phyloP scores from a whole-genome alignment of 2,888 invertebrate genomes.

The Electrophaes corylata region DNA sequence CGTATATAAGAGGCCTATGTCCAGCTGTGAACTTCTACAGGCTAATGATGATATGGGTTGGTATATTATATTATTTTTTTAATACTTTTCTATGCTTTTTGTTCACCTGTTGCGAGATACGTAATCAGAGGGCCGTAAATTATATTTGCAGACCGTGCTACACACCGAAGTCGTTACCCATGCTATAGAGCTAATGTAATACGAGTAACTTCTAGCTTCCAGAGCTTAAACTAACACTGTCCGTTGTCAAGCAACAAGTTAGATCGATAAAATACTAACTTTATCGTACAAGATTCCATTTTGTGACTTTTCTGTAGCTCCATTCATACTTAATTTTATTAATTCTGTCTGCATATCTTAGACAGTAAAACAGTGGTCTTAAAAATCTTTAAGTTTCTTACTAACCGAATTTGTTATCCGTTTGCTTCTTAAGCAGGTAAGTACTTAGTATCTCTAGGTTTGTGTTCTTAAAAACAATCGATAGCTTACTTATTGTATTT shows the following conservation, averaged over 20 bases:
- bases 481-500: no score
- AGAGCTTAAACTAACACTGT: neutral
- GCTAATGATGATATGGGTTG: no score
- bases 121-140: no score
- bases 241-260: conserved; percentile 56
- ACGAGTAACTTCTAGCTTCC: neutral
- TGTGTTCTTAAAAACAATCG: no score
- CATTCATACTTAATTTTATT: conserved; percentile 1
- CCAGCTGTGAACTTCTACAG: no score
- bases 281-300: neutral
- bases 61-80: no score
- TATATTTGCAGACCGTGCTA: no score
- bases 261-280: conserved; percentile 50
- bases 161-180: no score
- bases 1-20: no score
- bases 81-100: no score
- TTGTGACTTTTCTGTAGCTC: neutral
- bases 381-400: neutral
- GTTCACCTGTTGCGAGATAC: no score
- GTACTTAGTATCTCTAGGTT: no score
- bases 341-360: neutral
- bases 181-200: neutral
- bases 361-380: neutral
- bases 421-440: neutral
- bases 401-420: neutral